A percentile compares a stretch with the other conserved stretches of the same genome.
phyloP scores from a whole-genome alignment of 2,888 invertebrate species.

The Drosophila setosimentum region DNA sequence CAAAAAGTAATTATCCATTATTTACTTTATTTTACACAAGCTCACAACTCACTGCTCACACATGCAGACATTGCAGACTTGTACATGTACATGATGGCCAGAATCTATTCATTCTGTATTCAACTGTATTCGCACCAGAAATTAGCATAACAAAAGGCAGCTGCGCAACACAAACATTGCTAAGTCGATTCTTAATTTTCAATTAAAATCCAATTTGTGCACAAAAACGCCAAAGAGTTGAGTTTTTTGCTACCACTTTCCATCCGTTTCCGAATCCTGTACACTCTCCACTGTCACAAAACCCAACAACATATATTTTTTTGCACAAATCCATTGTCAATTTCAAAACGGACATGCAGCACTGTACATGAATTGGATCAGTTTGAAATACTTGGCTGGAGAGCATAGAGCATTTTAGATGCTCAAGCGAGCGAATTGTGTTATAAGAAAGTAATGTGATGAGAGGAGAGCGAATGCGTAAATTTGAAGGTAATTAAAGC shows the following conservation, averaged over 20 bases:
- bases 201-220: constrained; percentile 80
- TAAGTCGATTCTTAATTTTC: constrained; percentile 81
- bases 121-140: constrained; percentile 49
- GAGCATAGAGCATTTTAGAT: constrained; percentile 14
- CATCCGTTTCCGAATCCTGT: constrained; percentile 37
- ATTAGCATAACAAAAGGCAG: constrained; percentile 79
- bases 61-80: constrained; percentile 8
- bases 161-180: constrained; percentile 78
- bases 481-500: not conserved
- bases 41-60: constrained; percentile 4
- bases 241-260: not conserved
- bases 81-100: constrained; percentile 18
- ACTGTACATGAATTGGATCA: constrained; percentile 27
- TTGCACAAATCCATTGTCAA: constrained; percentile 46
- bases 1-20: constrained; percentile 79
- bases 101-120: constrained; percentile 62
- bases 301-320: constrained; percentile 24
- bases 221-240: constrained; percentile 59
- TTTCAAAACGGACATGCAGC: constrained; percentile 37
- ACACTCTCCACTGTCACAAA: constrained; percentile 5
- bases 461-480: not conserved
- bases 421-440: constrained; percentile 5
- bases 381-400: constrained; percentile 28
- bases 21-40: constrained; percentile 72
- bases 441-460: not conserved